Conservation (phyloP, 2,797 vertebrate species). For the Pygocentrus nattereri region DNA sequence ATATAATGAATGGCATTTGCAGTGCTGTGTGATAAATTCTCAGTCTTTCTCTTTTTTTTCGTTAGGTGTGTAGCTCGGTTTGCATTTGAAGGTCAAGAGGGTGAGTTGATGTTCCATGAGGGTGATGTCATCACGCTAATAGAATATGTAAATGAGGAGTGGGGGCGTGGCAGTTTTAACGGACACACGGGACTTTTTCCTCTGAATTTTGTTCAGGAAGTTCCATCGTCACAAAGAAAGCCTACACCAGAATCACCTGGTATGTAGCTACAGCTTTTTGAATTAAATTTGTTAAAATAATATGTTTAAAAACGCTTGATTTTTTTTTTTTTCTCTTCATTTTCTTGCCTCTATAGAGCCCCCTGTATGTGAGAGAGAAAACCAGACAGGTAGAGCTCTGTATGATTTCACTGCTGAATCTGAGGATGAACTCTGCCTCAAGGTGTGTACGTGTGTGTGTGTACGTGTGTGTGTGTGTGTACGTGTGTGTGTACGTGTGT, state of each 20-base stretch:
- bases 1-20: background rate
- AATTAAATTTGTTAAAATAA: background rate
- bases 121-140: conserved; percentile 87
- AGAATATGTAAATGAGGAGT: conserved; percentile 87
- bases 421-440: conserved; percentile 89
- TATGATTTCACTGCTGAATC: conserved; percentile 90
- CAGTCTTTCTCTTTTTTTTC: conserved; percentile 59
- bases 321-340: too few species aligned
- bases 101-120: conserved; percentile 91
- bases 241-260: background rate
- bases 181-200: conserved; percentile 87
- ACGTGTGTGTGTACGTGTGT: background rate
- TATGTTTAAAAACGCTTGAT: background rate
- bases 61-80: conserved; percentile 84
- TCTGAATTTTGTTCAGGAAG: conserved; percentile 84
- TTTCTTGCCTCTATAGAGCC: conserved; percentile 57
- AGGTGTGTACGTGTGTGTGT: conserved; percentile 71
- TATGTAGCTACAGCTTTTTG: background rate
- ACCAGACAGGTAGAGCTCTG: conserved; percentile 76
- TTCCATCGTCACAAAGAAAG: conserved; percentile 59
- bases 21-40: background rate
- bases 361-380: conserved; percentile 27
- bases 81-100: conserved; percentile 89
- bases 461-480: background rate
- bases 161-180: conserved; percentile 89